Base-by-base conservation (phyloP, 2,113 vertebrate species). In the Pionites leucogaster region DNA sequence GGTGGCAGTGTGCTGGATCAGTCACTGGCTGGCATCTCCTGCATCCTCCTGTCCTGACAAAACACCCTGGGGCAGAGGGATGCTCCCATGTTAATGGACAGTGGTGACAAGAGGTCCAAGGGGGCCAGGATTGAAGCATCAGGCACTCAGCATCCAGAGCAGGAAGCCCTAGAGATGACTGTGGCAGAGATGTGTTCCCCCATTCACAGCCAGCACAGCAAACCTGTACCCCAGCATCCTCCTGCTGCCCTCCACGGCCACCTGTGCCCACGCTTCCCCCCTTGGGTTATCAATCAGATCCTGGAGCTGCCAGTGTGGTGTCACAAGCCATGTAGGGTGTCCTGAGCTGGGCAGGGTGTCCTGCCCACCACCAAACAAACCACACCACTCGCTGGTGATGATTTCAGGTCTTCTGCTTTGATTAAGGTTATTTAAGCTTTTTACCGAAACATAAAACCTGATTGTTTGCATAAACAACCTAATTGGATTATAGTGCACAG, bases 341-440 rank as follows among this genome's bases (percentile, higher is more conserved):
- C 79, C 10, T 5, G 5, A 49, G 42, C 28, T 1, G 8, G 46
- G 14, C 33, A 63, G 60, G 37, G 35, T 28, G 25, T 59, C 47
- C 70, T 78, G 46, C 55, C 59, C 20, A 1, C 13, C 90, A 57
- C 8, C 46, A 39, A 10, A 4, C 9, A 13, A 15, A 22, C 64
- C 42, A 1, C 69, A 71, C 50, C 42, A 62, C 50, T 50, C 1
- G 5, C 42, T 19, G 2, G 84, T 0, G 6, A 49, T 9, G 50
- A 80, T 31, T 76, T 69, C 90, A 72, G 85, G 57, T 57, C 82
- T 95, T 91, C 94, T 0, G 0, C 85, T 95, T 94, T 90, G 95
- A 96, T 96, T 96, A 94, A 95, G 75, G 92, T 95, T 93, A 96
- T 95, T 94, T 90, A 96, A 97, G 95, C 96, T 93, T 96, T 96